Evolutionary conservation across 1,140 invertebrate species (phyloP), one percentile per base, ranked within the genome.

Genomic region (Lasioglossum albipes): DNA sequence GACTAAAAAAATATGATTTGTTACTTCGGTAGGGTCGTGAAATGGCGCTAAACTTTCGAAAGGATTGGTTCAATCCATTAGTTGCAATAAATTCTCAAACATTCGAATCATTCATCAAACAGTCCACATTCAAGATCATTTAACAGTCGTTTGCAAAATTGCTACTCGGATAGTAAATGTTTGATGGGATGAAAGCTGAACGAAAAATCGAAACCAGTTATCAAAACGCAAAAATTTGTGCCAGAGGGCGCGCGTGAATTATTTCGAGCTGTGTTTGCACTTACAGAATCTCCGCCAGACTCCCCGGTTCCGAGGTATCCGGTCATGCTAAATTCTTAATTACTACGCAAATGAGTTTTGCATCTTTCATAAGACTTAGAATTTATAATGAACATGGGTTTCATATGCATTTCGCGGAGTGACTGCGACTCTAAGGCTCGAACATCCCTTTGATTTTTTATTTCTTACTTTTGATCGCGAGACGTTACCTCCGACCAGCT

Each of bases 261-360:
- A 69, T 62, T 45, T 45, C 41, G n/a, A 69, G 61, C 18, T 18
- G 27, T 64, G 61, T 74, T 74, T 74, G 41, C 59, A 65, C 61
- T 27, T 36, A 49, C 45, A 49, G 18, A 9, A 36, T 52, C n/a
- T 31, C 41, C 57, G 54, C 61, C 73, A 65, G 82, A 69, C 49
- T 84, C 75, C 67, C 78, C 67, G 57, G 49, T 82, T 49, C 59
- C 41, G 73, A 68, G 68, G 71, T 71, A 80, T 83, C 82, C 71
- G 72, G 71, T 41, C 49, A 72, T 75, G 62, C 72, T 84, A 84
- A 84, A 84, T 84, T 84, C 82, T 85, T 83, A 80, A 85, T 79
- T 85, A 83, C 75, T 83, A 85, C 84, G 81, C 84, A 85, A 85
- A 85, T 85, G 81, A 85, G 84, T 85, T 81, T 85, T 85, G 84